Base-by-base conservation (phyloP, 2,113 vertebrate species). In the Gracilinanus agilis region DNA sequence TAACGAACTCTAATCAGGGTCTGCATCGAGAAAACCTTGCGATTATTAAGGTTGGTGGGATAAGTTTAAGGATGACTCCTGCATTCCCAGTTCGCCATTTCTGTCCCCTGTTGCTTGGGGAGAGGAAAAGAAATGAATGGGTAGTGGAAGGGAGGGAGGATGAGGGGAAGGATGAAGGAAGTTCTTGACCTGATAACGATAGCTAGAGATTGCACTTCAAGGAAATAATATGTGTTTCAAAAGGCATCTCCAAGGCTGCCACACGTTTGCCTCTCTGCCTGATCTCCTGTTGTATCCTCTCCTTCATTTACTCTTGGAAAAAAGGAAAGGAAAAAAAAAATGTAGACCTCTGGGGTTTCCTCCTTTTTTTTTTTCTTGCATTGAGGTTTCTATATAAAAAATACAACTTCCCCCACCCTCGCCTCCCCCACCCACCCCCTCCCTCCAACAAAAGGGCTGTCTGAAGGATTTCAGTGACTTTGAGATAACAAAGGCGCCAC, bases 401-500 rank as follows among this genome's bases (percentile, higher is more conserved):
- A 96, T 67, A 55, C 53, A 40, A 2, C 91, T 94, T 90, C 90
- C 90, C 25, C 55, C 91, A 91, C 92, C 91, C 89, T 89, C 55
- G 95, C 91, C 93, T 96, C 88, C 94, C 95, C 91, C 61, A 97
- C 97, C 97, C 95, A 96, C 97, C 96, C 96, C 58, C 93, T 91
- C 96, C 93, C 93, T 93, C 2, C 91, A 97, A 98, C 98, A 98
- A 98, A 98, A 98, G 98, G 98, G 98, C 98, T 97, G 97, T 97
- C 92, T 97, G 97, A 96, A 98, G 98, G 98, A 98, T 98, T 99
- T 98, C 98, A 97, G 98, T 97, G 98, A 99, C 98, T 98, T 98
- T 98, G 98, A 98, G 97, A 97, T 98, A 99, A 99, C 99, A 99
- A 99, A 99, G 98, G 98, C 98, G 98, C 98, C 98, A 98, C 98